A percentile compares a stretch with the other conserved stretches of the same genome.
Conservation (phyloP, 2,888 invertebrate genomes). For the Autographa gamma region DNA sequence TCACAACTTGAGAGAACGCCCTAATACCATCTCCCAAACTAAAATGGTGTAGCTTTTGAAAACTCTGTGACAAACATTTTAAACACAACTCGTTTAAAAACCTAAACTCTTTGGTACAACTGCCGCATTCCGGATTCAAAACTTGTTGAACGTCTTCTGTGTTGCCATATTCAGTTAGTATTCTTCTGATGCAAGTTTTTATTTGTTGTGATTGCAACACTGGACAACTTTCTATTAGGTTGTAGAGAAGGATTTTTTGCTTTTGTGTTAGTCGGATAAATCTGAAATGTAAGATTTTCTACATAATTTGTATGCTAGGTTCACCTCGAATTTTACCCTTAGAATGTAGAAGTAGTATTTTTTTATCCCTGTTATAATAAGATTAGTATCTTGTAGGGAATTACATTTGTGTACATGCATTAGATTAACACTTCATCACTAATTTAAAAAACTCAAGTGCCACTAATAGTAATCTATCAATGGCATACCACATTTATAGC, state of each 20-base stretch:
- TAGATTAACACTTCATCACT: too few species aligned
- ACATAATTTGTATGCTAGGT: too few species aligned
- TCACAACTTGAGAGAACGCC: slow-evolving; percentile 79
- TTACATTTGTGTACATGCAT: too few species aligned
- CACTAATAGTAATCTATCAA: too few species aligned
- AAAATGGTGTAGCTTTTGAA: slow-evolving; percentile 77
- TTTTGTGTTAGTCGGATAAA: slow-evolving; percentile 77
- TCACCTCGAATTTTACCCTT: too few species aligned
- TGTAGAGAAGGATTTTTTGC: slow-evolving; percentile 80
- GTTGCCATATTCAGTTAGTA: slow-evolving; percentile 80
- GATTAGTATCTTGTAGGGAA: too few species aligned
- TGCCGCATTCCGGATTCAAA: slow-evolving; percentile 66
- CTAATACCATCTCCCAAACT: slow-evolving; percentile 79
- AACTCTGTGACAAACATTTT: slow-evolving; percentile 77
- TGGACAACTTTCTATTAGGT: slow-evolving; percentile 76
- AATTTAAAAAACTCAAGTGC: too few species aligned
- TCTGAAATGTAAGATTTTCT: slow-evolving; percentile 63
- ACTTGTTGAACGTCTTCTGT: slow-evolving; percentile 67
- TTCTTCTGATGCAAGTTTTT: slow-evolving; percentile 77
- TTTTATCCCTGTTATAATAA: too few species aligned
- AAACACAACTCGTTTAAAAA: slow-evolving; percentile 75
- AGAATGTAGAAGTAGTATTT: too few species aligned
- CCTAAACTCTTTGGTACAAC: slow-evolving; percentile 72
- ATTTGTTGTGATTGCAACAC: slow-evolving; percentile 74
- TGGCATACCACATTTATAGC: too few species aligned